Conservation (phyloP, 2,797 vertebrate species). For the Cottoperca gobio region DNA sequence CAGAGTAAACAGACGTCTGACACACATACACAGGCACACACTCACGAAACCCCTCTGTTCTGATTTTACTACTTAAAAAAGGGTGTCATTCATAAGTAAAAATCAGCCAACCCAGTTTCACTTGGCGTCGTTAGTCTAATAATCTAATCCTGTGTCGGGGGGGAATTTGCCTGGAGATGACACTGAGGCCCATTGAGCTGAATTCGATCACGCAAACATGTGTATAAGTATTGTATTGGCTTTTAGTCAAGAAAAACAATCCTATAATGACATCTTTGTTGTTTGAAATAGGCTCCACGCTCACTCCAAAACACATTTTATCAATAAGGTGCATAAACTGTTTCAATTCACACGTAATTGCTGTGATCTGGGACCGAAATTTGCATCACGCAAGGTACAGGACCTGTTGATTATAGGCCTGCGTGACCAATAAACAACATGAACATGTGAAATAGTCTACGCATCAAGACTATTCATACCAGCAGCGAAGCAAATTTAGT, state of each 20-base stretch:
- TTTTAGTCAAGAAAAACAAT: neutral
- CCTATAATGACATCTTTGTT: neutral
- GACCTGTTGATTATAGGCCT: too few species aligned
- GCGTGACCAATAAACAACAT: too few species aligned
- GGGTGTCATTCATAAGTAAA: conserved; percentile 72
- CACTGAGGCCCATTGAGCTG: conserved; percentile 20
- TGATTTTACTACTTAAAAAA: conserved; percentile 66
- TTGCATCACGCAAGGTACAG: too few species aligned
- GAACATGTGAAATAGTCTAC: too few species aligned
- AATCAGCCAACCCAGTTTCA: conserved; percentile 76
- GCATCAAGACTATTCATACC: too few species aligned
- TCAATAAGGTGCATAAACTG: neutral
- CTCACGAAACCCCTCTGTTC: conserved; percentile 56
- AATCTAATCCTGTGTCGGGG: conserved; percentile 54
- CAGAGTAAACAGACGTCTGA: conserved; percentile 65
- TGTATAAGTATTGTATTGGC: neutral
- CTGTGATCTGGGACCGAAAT: too few species aligned
- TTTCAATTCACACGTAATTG: too few species aligned
- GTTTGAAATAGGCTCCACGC: neutral
- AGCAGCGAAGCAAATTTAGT: too few species aligned
- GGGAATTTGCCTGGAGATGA: conserved; percentile 42
- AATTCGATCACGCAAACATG: conserved; percentile 4
- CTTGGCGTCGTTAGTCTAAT: conserved; percentile 57
- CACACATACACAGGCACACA: conserved; percentile 37
- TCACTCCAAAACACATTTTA: neutral